Evolutionary conservation across 2,888 invertebrate species (phyloP), one percentile per base, ranked within the genome.

Genomic region (Synanthedon tipuliformis): DNA sequence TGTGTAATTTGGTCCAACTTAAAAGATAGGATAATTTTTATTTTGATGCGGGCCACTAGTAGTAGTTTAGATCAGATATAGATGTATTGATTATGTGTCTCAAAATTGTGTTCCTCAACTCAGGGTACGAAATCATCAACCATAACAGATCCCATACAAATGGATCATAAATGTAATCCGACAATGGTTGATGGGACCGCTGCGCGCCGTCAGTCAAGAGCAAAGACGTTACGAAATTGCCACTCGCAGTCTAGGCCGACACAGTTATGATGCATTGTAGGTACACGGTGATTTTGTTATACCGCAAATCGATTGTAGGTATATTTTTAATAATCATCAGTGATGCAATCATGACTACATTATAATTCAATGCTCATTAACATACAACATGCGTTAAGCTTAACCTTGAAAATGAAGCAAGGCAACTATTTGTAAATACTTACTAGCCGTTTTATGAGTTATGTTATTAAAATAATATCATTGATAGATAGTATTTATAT

Each of bases 161-260:
- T 81, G 79, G 77, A 69, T 76, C 69, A 79, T 83, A 80, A 80
- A 80, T 67, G 71, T 82, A 81, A 81, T 81, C 81, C 76, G 75
- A 80, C 79, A 78, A 74, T 80, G 79, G 77, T 79, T 72, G 78
- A 80, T 78, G 75, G 74, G 67, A 64, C 63, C 49, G 49, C 3
- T 16, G 23, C 13, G 45, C n/a, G n/a, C 13, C 15, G n/a, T 5
- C 23, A 23, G 23, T 23, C 23, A 49, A 48, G 15, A 45, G 51
- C 53, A 50, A 41, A 53, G 41, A 41, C 41, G 53, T 53, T 53
- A 51, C 51, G 53, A 53, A 49, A 49, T 34, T 23, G 23, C 48
- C 7, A 13, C 16, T 48, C 48, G 48, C 11, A 13, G 16, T 23
- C 49, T 49, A 12, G 49, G 13, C 49, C 16, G 49, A 15, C 16